Evolutionary conservation across 1,140 invertebrate genomes (phyloP), one percentile per base, ranked within the genome.

Genomic region (Lasaia peninsularis): DNA sequence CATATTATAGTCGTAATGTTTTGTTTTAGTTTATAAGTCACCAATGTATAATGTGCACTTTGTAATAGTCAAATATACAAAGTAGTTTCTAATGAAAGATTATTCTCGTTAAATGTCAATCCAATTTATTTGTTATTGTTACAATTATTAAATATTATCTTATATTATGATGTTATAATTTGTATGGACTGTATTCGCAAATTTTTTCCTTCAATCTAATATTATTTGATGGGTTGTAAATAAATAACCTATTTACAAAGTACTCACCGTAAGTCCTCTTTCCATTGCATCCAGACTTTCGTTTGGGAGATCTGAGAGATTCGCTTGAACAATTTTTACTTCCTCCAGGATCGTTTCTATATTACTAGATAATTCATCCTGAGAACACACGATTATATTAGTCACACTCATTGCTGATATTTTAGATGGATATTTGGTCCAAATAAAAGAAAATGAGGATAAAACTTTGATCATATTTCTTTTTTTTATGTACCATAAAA

Each of bases 251-350:
- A 75, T 79, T 61, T 74, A 81, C 70, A 74, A 64, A 71, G 75
- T 53, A 89, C 91, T 94, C 89, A 95, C 94, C 92, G 88, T 90
- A 20, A 95, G 85, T 65, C 92, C 92, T 48, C 90, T 83, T 49
- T 94, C 90, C 93, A 95, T 95, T 33, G 91, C 89, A 52, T 92
- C 89, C 56, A 95, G 90, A 78, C 91, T 94, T 73, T 93, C 92
- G 53, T 91, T 89, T n/a, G 94, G 94, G 58, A 95, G 89, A 71
- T 92, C 88, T 21, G 89, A 89, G 61, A 94, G 91, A 62, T 90
- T 90, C 59, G 90, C 89, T 89, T 95, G 94, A 52, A 94, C 90
- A 63, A 90, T 90, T 62, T 88, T 91, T 28, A 95, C 87, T 68
- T 92, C 91, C 74, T 91, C 83, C 62, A 92, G 91, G 63, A 95